Evolutionary conservation across 2,888 invertebrate genomes (phyloP).

Genomic region (Megalurothrips usitatus): DNA sequence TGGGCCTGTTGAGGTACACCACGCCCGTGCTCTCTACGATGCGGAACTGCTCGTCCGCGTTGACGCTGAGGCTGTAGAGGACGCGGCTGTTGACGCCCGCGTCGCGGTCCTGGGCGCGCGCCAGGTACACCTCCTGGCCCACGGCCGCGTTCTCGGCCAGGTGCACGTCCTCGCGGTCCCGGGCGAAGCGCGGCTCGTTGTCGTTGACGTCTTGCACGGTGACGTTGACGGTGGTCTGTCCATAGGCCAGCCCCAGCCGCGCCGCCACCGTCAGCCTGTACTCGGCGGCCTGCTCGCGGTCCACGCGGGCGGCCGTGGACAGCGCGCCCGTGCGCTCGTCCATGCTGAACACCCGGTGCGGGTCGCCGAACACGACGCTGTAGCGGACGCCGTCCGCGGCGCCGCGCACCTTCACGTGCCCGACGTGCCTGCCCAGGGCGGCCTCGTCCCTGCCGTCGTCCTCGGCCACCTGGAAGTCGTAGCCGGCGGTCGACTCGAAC

Average conservation of each 20-base stretch:
- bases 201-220: conserved; percentile 85
- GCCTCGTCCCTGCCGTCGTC: conserved; percentile 61
- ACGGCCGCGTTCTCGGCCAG: conserved; percentile 87
- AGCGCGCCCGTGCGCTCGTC: conserved; percentile 75
- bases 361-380: conserved; percentile 76
- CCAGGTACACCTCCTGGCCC: conserved; percentile 86
- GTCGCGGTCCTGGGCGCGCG: conserved; percentile 81
- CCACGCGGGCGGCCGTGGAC: conserved; percentile 70
- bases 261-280: conserved; percentile 80
- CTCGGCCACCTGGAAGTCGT: conserved; percentile 77
- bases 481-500: conserved; percentile 70
- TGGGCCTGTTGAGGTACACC: conserved; percentile 76
- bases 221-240: conserved; percentile 73
- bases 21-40: conserved; percentile 85
- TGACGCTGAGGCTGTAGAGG: conserved; percentile 73
- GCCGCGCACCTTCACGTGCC: conserved; percentile 61
- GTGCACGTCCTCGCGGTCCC: conserved; percentile 71
- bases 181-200: conserved; percentile 77
- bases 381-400: conserved; percentile 56
- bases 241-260: conserved; percentile 67
- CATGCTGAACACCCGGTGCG: conserved; percentile 70
- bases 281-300: conserved; percentile 72
- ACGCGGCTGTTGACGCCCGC: conserved; percentile 83
- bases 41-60: conserved; percentile 74
- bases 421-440: conserved; percentile 68